phyloP scores from a whole-genome alignment of 2,888 invertebrate genomes.

The Trypoxylon attenuatum region DNA sequence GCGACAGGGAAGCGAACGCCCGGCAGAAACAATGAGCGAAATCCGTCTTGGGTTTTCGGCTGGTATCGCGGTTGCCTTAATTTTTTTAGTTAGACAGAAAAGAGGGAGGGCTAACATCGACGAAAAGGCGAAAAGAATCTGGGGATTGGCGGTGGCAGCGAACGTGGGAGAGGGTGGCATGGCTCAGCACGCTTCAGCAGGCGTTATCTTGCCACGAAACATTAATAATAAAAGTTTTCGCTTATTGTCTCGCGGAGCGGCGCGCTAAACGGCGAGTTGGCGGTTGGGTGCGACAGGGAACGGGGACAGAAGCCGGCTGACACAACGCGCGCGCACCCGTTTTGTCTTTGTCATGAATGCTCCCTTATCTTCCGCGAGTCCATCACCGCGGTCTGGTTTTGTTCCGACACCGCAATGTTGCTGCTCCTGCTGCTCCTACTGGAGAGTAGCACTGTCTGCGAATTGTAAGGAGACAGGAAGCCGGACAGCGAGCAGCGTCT shows the following conservation, averaged over 20 bases:
- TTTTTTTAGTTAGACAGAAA: neutral
- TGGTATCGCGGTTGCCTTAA: neutral
- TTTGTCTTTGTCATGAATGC: conserved; percentile 70
- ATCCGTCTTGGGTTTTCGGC: neutral
- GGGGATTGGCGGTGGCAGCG: neutral
- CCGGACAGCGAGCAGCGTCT: conserved; percentile 68
- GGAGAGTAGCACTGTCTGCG: conserved; percentile 65
- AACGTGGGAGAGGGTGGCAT: conserved; percentile 1
- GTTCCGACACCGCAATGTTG: conserved; percentile 51
- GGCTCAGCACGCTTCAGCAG: conserved; percentile 23
- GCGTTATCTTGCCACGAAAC: conserved; percentile 56
- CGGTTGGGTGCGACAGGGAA: conserved; percentile 35
- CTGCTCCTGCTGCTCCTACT: too few relatives aligned
- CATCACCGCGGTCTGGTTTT: conserved; percentile 62
- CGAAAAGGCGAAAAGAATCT: conserved; percentile 16
- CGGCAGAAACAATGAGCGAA: neutral
- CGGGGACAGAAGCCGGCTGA: conserved; percentile 16
- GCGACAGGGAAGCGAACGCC: too few relatives aligned
- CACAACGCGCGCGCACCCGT: conserved; percentile 50
- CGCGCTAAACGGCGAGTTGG: conserved; percentile 49
- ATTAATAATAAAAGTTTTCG: conserved; percentile 67
- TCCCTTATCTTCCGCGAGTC: conserved; percentile 67
- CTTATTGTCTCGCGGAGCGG: conserved; percentile 58
- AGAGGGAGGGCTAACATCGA: neutral
- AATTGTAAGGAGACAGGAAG: conserved; percentile 73